Evolutionary conservation across 2,888 invertebrate species (phyloP).

Genomic region (Phyllotreta cruciferae): DNA sequence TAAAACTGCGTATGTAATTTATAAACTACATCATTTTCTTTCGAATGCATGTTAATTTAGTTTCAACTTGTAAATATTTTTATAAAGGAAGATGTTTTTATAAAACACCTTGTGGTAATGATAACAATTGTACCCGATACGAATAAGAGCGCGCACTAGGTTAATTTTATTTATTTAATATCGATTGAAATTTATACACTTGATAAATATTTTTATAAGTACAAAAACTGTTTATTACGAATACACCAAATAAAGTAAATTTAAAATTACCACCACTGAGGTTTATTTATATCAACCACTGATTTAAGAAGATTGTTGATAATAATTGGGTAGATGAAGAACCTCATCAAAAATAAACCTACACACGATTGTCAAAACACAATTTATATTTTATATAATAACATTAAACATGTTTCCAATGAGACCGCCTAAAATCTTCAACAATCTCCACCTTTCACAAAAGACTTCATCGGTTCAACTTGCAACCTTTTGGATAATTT

Average conservation of each 20-base stretch:
- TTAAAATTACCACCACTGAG: too few species aligned
- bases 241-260: too few species aligned
- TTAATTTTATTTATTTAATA: conserved; percentile 41
- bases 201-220: conserved; percentile 18
- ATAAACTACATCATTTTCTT: neutral
- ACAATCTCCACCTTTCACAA: too few species aligned
- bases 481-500: conserved; percentile 40
- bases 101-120: conserved; percentile 22
- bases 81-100: conserved; percentile 22
- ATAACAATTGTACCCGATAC: conserved; percentile 1
- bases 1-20: neutral
- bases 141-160: too few species aligned
- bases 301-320: too few species aligned
- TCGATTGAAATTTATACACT: conserved; percentile 2
- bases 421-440: too few species aligned
- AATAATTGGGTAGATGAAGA: too few species aligned
- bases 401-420: too few species aligned
- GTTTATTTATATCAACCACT: too few species aligned
- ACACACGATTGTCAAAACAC: too few species aligned
- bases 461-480: conserved; percentile 31
- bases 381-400: too few species aligned
- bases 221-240: conserved; percentile 2
- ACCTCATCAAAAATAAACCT: too few species aligned
- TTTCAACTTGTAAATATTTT: conserved; percentile 13
- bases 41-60: neutral